These are phyloP conservation scores for Euspilapteryx auroguttella DNA, from an alignment of 2,888 invertebrate species.

Conservation along the genomic window DNA sequence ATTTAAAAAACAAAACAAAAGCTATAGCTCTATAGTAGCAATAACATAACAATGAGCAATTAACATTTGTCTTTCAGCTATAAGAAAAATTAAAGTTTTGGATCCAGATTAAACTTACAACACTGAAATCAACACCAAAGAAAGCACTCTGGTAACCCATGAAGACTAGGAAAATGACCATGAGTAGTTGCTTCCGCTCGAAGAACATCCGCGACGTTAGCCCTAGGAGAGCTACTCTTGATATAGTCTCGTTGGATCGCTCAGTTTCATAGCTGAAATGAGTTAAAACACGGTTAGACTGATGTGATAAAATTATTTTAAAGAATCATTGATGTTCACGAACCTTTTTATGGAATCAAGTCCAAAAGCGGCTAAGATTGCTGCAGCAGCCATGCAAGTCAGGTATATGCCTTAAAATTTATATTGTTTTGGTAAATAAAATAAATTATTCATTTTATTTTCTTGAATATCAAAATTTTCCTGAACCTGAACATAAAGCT, in stretches of 20 bases:
- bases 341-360: slow-evolving; percentile 65
- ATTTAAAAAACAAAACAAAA: no score
- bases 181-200: slow-evolving; percentile 62
- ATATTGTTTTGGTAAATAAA: background rate
- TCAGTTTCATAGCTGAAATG: slow-evolving; percentile 39
- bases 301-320: slow-evolving; percentile 1
- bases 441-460: background rate
- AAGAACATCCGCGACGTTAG: slow-evolving; percentile 62
- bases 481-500: background rate
- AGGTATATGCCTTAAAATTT: slow-evolving; percentile 62
- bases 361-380: slow-evolving; percentile 60
- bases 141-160: slow-evolving; percentile 72
- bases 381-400: slow-evolving; percentile 62
- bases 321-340: background rate
- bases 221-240: slow-evolving; percentile 42
- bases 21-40: no score
- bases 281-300: background rate
- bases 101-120: slow-evolving; percentile 21
- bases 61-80: background rate
- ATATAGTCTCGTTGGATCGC: slow-evolving; percentile 27
- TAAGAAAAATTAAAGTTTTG: background rate
- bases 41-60: no score
- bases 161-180: slow-evolving; percentile 68
- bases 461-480: background rate
- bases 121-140: slow-evolving; percentile 61